phyloP scores from a whole-genome alignment of 2,113 vertebrate genomes.

The Carollia perspicillata region DNA sequence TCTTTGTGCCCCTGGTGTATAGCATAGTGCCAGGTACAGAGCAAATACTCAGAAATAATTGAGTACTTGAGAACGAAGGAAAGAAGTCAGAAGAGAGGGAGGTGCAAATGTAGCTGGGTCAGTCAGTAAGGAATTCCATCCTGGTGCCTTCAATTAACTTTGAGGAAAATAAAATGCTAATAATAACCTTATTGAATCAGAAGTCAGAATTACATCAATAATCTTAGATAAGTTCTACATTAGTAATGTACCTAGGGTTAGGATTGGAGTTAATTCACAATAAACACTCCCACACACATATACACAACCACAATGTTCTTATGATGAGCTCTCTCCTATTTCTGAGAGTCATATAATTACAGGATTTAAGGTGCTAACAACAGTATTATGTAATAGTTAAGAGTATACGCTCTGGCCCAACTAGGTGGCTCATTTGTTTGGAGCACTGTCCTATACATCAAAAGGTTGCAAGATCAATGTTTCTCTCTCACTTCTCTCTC shows the following conservation, averaged over 20 bases:
- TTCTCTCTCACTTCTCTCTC: too few species aligned
- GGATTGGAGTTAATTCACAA: slow-evolving; percentile 1
- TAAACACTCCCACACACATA: background rate
- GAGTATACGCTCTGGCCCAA: background rate
- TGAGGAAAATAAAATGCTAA: slow-evolving; percentile 43
- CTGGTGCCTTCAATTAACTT: slow-evolving; percentile 6
- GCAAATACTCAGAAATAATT: background rate
- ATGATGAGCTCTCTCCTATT: background rate
- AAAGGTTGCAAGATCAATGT: too few species aligned
- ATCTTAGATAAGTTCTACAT: slow-evolving; percentile 39
- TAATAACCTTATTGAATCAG: slow-evolving; percentile 1
- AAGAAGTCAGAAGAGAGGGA: background rate
- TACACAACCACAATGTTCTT: background rate
- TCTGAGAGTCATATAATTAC: background rate
- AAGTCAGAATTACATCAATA: background rate
- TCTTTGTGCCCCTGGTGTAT: background rate
- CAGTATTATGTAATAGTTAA: background rate
- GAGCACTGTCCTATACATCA: too few species aligned
- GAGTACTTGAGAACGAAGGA: background rate
- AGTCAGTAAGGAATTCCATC: background rate
- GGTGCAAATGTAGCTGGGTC: background rate
- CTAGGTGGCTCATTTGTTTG: background rate
- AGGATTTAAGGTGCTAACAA: background rate
- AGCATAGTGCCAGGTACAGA: background rate
- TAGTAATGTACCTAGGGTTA: slow-evolving; percentile 25